phyloP scores from a whole-genome alignment of 2,113 vertebrate genomes.

The Apodemus speciosus region DNA sequence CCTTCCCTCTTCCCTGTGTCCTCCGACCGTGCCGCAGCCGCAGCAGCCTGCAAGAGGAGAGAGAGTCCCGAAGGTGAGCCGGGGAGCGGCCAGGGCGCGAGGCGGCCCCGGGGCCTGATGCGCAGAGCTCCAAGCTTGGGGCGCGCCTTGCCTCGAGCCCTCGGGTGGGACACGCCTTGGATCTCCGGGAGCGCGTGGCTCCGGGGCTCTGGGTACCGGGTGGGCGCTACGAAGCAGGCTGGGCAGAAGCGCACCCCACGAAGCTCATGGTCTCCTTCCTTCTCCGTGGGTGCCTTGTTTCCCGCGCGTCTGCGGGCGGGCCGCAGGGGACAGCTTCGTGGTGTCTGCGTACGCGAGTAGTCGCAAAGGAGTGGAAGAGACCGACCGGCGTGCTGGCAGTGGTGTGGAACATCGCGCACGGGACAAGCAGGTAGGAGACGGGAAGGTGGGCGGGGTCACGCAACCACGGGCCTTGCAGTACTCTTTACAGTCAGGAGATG shows the following conservation, averaged over 20 bases:
- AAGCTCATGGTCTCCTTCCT: slow-evolving; percentile 43
- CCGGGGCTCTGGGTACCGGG: background rate
- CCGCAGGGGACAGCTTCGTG: slow-evolving; percentile 62
- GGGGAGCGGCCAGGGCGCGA: background rate
- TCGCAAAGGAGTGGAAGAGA: slow-evolving; percentile 32
- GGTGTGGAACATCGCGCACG: slow-evolving; percentile 34
- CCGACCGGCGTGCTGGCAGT: background rate
- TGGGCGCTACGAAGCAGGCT: background rate
- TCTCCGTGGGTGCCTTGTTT: background rate
- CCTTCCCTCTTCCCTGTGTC: background rate
- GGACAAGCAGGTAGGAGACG: slow-evolving; percentile 60
- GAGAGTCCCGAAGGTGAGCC: slow-evolving; percentile 70
- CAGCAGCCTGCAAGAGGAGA: slow-evolving; percentile 43
- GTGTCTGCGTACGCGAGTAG: background rate
- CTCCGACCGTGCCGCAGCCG: background rate
- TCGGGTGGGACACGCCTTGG: background rate
- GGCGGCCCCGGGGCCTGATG: background rate
- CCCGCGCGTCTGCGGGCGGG: background rate
- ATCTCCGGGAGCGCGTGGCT: background rate
- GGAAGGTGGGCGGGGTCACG: background rate
- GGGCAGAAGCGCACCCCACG: background rate
- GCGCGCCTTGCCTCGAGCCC: background rate
- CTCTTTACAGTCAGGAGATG: background rate
- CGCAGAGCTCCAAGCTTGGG: background rate
- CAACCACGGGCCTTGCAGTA: background rate